phyloP scores from a whole-genome alignment of 2,113 vertebrate genomes.

The Cyanoliseus patagonus region DNA sequence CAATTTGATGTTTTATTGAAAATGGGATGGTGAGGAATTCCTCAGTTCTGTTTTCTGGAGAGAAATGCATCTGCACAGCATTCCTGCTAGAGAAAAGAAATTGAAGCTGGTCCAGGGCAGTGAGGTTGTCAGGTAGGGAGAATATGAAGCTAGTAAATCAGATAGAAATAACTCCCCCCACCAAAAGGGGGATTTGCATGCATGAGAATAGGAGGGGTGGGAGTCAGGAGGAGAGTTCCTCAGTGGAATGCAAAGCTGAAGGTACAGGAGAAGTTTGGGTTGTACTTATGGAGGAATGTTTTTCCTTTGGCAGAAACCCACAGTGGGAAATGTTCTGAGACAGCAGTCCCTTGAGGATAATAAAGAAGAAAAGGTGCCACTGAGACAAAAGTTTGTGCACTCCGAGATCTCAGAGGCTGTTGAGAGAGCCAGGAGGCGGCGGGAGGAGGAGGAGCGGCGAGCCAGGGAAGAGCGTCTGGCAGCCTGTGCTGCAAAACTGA shows the following conservation, averaged over 20 bases:
- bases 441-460: conserved; percentile 93
- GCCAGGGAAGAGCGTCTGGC: conserved; percentile 92
- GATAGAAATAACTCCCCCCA: not conserved
- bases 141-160: not conserved
- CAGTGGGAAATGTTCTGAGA: conserved; percentile 41
- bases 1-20: not conserved
- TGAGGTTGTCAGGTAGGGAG: not conserved
- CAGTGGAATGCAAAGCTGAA: not conserved
- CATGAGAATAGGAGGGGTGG: not conserved
- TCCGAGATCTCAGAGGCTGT: conserved; percentile 94
- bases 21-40: not conserved
- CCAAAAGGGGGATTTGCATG: not conserved
- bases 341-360: conserved; percentile 83
- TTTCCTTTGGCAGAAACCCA: conserved; percentile 74
- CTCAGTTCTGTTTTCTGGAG: not conserved
- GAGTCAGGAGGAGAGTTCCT: not conserved
- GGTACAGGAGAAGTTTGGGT: not conserved
- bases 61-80: not conserved
- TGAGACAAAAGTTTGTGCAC: conserved; percentile 87
- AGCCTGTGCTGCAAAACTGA: conserved; percentile 96
- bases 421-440: conserved; percentile 87
- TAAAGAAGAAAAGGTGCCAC: conserved; percentile 86
- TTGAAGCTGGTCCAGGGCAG: not conserved
- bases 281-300: not conserved
- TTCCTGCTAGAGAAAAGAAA: not conserved